phyloP scores from a whole-genome alignment of 1,140 invertebrate genomes.

The Pseudomyrmex dendroicus region DNA sequence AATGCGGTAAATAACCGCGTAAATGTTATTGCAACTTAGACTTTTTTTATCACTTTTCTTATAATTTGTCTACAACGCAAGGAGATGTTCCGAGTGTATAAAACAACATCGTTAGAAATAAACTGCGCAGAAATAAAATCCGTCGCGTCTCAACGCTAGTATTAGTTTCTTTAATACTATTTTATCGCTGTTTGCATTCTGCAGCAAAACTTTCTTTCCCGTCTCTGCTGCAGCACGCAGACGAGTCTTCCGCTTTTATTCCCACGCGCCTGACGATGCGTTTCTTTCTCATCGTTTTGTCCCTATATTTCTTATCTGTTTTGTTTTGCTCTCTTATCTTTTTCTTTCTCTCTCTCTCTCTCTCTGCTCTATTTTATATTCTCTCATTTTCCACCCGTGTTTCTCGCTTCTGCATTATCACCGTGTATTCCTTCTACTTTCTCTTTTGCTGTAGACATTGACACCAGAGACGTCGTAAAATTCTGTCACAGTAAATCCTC shows the following conservation, averaged over 20 bases:
- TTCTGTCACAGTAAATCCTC: constrained; percentile 10
- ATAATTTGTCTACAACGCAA: neutral
- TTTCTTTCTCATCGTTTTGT: constrained; percentile 5
- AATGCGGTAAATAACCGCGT: too few relatives aligned
- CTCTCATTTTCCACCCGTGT: constrained; percentile 10
- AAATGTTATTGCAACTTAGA: too few relatives aligned
- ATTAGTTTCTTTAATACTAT: constrained; percentile 22
- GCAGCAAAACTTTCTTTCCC: neutral
- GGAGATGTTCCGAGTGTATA: neutral
- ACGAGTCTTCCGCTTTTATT: constrained; percentile 48
- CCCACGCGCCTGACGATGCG: constrained; percentile 4
- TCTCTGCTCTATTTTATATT: constrained; percentile 43
- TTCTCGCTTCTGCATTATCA: neutral
- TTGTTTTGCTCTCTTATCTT: constrained; percentile 35
- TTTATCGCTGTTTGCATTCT: constrained; percentile 28
- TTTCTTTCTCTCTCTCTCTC: too few relatives aligned
- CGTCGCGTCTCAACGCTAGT: neutral
- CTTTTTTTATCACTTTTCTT: neutral
- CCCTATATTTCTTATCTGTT: constrained; percentile 15
- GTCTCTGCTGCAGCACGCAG: neutral
- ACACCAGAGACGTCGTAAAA: constrained; percentile 16
- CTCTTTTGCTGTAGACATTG: neutral
- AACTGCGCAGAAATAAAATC: constrained; percentile 13
- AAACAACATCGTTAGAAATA: constrained; percentile 4
- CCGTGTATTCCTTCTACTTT: neutral